These are phyloP conservation scores for Aegithalos caudatus DNA, from an alignment of 2,113 vertebrate species.

Conservation along the genomic window DNA sequence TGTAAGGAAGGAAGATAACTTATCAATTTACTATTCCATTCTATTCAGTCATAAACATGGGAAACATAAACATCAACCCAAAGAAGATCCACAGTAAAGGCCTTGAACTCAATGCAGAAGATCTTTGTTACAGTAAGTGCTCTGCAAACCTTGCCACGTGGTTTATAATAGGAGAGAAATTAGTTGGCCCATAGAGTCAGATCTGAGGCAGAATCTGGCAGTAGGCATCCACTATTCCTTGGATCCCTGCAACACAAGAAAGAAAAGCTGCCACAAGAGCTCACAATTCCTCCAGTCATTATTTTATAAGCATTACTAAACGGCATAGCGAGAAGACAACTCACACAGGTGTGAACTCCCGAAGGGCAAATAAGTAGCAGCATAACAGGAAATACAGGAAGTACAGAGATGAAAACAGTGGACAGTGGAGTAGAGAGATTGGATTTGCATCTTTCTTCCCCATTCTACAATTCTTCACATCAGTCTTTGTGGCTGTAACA, in stretches of 20 bases:
- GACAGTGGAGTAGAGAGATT: background rate
- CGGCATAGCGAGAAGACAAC: background rate
- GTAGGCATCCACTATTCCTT: slow-evolving; percentile 89
- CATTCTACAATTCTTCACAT: background rate
- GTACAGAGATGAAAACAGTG: background rate
- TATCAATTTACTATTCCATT: background rate
- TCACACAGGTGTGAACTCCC: background rate
- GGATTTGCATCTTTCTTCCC: background rate
- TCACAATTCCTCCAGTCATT: background rate
- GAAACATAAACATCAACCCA: background rate
- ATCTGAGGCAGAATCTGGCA: slow-evolving; percentile 81
- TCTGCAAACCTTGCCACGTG: slow-evolving; percentile 84
- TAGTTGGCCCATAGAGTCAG: slow-evolving; percentile 88
- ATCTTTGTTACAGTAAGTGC: slow-evolving; percentile 67
- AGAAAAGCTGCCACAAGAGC: background rate
- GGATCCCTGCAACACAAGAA: slow-evolving; percentile 76
- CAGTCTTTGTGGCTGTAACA: background rate
- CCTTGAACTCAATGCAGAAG: slow-evolving; percentile 75
- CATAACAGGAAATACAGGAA: background rate
- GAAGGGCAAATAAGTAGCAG: background rate
- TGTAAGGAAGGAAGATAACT: background rate
- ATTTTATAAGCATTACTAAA: background rate
- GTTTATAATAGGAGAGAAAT: slow-evolving; percentile 91
- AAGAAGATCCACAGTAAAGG: background rate
- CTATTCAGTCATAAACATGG: background rate